A percentile compares a stretch with the other conserved stretches of the same genome.
Evolutionary conservation across 1,140 invertebrate genomes (phyloP).

Genomic region (Aethina tumida): DNA sequence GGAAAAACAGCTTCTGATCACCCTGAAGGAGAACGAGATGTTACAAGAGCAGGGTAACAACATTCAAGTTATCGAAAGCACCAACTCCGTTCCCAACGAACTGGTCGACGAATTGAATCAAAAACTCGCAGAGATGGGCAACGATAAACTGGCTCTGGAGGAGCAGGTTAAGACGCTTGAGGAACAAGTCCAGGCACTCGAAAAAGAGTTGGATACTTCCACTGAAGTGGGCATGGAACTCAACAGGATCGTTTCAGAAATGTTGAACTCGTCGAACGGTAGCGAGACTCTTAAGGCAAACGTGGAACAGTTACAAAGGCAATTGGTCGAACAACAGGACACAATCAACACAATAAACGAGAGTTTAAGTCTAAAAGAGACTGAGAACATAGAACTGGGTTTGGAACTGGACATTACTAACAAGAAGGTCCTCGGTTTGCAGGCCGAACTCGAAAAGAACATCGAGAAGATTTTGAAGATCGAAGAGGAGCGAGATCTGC

Average conservation of each 20-base stretch:
- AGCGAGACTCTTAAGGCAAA: conserved; percentile 50
- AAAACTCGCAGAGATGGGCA: conserved; percentile 41
- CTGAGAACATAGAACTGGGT: conserved; percentile 43
- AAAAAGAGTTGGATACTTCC: conserved; percentile 54
- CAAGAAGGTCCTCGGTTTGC: conserved; percentile 37
- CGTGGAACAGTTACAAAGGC: conserved; percentile 50
- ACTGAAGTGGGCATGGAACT: conserved; percentile 54
- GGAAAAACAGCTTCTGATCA: conserved; percentile 44
- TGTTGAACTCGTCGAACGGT: conserved; percentile 45
- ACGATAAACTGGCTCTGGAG: conserved; percentile 37
- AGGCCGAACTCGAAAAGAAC: conserved; percentile 37
- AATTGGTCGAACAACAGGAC: conserved; percentile 49
- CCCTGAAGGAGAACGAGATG: conserved; percentile 51
- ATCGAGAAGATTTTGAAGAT: conserved; percentile 31
- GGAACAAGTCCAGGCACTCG: conserved; percentile 45
- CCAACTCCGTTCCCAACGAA: conserved; percentile 54
- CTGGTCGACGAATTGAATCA: conserved; percentile 53
- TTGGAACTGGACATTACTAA: conserved; percentile 39
- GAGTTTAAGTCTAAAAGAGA: conserved; percentile 40
- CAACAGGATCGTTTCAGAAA: conserved; percentile 53
- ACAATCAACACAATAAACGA: conserved; percentile 41
- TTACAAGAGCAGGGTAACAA: conserved; percentile 51
- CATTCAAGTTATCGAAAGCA: conserved; percentile 45
- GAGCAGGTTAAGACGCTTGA: conserved; percentile 46
- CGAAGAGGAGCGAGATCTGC: conserved; percentile 33